Base-by-base conservation (phyloP, 2,113 vertebrate species). In the Erythrolamprus reginae region DNA sequence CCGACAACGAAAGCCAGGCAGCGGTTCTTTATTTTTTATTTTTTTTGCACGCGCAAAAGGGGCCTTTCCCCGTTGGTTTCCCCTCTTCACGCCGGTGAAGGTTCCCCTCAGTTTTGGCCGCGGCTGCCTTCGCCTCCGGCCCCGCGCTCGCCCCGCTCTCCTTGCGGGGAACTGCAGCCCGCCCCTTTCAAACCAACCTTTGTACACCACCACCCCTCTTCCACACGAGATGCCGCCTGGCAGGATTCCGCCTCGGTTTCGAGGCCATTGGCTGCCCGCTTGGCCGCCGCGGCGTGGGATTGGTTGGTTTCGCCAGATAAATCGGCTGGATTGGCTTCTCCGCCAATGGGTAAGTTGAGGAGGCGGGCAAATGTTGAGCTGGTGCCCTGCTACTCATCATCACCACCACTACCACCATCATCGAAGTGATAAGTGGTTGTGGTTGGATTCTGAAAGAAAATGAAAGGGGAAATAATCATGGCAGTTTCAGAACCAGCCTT, bases 171-270 rank as follows among this genome's bases (percentile, higher is more conserved):
- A 93, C 93, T 87, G 86, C 19, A 91, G 77, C 90, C 92, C 65
- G 86, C 89, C 42, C 92, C 89, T 91, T 96, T 96, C 93, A 92
- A 95, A 90, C 95, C 87, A 90, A 17, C 90, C 93, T 96, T 96
- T 95, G 95, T 92, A 94, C 93, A 88, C n/a, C n/a, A n/a, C n/a
- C n/a, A 92, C 56, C 90, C 93, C 96, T 77, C 97, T 97, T 97
- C 97, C 96, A 95, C 97, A 97, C 96, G 97, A 97, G 61, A 96
- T 88, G 97, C 94, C 84, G 93, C 87, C 88, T 65, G 15, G n/a
- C 97, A 93, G 91, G 52, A 53, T 88, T n/a, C 96, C 97, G 97
- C 98, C 97, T 93, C 91, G 70, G 50, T 88, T 86, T 90, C 19
- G 87, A 93, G 93, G n/a, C 91, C 90, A 98, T 98, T 98, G 98